These are phyloP conservation scores for Eulemur macaco DNA, from an alignment of 2,113 vertebrate species.

Conservation along the genomic window DNA sequence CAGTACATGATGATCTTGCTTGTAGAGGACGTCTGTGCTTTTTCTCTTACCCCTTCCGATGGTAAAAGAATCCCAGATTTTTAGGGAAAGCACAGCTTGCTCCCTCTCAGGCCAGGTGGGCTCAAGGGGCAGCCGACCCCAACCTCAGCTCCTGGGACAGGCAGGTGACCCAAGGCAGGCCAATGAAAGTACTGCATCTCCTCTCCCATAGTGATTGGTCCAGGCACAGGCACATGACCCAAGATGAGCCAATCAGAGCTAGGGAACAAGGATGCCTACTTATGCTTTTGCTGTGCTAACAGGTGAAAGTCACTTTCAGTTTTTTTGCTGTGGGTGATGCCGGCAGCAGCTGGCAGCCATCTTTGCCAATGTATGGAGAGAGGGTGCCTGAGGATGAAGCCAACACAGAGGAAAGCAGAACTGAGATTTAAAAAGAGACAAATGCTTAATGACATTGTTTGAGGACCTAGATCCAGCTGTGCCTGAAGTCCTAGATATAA, in stretches of 20 bases:
- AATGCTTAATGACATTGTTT: background rate
- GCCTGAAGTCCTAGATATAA: background rate
- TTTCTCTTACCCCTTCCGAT: background rate
- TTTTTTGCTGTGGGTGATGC: too few species aligned
- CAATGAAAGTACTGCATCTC: background rate
- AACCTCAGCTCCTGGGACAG: background rate
- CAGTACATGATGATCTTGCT: background rate
- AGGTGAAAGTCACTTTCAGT: background rate
- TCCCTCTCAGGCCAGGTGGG: background rate
- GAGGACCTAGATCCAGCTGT: conserved; percentile 5
- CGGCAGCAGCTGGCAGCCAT: background rate
- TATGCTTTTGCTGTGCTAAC: background rate
- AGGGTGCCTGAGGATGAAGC: background rate
- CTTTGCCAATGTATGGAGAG: background rate
- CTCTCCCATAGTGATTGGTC: background rate
- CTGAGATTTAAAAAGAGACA: background rate
- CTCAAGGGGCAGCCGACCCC: background rate
- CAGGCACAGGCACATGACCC: background rate
- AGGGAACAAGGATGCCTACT: background rate
- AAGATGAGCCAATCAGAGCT: conserved; percentile 9
- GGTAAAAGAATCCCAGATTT: background rate
- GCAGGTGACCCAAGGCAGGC: background rate
- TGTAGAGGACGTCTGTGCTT: background rate
- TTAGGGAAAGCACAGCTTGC: background rate
- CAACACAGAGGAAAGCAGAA: background rate